Evolutionary conservation across 2,797 vertebrate genomes (phyloP).

Genomic region (Betta splendens): DNA sequence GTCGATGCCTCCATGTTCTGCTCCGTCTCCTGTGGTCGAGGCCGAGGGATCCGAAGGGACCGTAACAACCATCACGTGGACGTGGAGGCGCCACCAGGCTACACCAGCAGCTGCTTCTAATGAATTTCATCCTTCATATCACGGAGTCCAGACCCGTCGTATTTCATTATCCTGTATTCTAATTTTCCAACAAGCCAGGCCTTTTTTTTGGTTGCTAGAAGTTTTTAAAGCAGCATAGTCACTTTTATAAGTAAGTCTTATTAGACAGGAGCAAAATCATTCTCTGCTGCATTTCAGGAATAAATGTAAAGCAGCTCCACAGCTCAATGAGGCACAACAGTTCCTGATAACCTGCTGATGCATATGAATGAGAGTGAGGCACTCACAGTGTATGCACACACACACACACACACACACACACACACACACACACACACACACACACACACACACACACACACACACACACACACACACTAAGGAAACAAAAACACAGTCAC

Average conservation of each 20-base stretch:
- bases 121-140: slow-evolving; percentile 27
- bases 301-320: slow-evolving; percentile 71
- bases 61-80: slow-evolving; percentile 5
- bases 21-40: slow-evolving; percentile 28
- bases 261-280: slow-evolving; percentile 53
- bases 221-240: slow-evolving; percentile 42
- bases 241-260: slow-evolving; percentile 60
- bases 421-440: background rate
- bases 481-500: slow-evolving; percentile 56
- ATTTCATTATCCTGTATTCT: slow-evolving; percentile 41
- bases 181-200: slow-evolving; percentile 25
- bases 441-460: slow-evolving; percentile 3
- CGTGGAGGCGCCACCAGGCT: slow-evolving; percentile 15
- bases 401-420: slow-evolving; percentile 10
- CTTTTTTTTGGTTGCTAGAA: slow-evolving; percentile 26
- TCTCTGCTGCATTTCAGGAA: slow-evolving; percentile 64
- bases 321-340: slow-evolving; percentile 75
- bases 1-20: slow-evolving; percentile 29
- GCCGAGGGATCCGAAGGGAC: slow-evolving; percentile 10
- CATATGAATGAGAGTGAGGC: slow-evolving; percentile 71
- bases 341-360: slow-evolving; percentile 75
- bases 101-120: slow-evolving; percentile 44
- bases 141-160: slow-evolving; percentile 7
- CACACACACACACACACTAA: slow-evolving; percentile 17
- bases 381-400: slow-evolving; percentile 8